Evolutionary conservation across 2,888 invertebrate species (phyloP), one percentile per base, ranked within the genome.

Genomic region (Pemphredon lugubris): DNA sequence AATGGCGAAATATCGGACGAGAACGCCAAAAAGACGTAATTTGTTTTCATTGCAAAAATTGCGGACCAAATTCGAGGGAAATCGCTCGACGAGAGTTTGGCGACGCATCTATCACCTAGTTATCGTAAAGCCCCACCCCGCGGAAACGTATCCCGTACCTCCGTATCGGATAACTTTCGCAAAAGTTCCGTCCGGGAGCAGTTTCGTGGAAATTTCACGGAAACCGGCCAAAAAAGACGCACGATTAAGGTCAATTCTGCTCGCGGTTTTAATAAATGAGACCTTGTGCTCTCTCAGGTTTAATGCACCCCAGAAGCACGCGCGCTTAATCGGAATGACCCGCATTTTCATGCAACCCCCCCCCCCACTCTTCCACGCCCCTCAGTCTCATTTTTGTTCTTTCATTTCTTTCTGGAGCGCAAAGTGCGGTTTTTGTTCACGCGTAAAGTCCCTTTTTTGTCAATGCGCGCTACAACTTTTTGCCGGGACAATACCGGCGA

Each of bases 261-360:
- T 63, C 54, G 53, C 66, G 68, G 66, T 73, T 73, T 68, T 72
- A 74, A 74, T 73, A 68, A 73, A 63, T 55, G 55, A 63, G 73
- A 73, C 73, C 68, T 74, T 73, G 72, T 26, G 60, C 60, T 48
- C 26, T 21, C 50, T 23, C 50, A 61, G 68, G 61, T 71, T 71
- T 68, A 68, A 68, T 55, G 68, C 54, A 70, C 30, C 67, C 66
- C 55, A 71, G 70, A 69, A 60, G 30, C 32, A 32, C 14, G n/a
- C 47, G n/a, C 23, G 39, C 37, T 64, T 45, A 55, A 65, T 64
- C 70, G 61, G 67, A 47, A 66, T 55, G 60, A 68, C 73, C 69
- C 44, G 67, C 26, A 73, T 78, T 75, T 50, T 59, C 48, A 58
- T 40, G 69, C 45, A 18, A 16, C 39, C 50, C 55, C 51, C n/a